Base-by-base conservation (phyloP, 2,113 vertebrate genomes). In the Empidonax alnorum region DNA sequence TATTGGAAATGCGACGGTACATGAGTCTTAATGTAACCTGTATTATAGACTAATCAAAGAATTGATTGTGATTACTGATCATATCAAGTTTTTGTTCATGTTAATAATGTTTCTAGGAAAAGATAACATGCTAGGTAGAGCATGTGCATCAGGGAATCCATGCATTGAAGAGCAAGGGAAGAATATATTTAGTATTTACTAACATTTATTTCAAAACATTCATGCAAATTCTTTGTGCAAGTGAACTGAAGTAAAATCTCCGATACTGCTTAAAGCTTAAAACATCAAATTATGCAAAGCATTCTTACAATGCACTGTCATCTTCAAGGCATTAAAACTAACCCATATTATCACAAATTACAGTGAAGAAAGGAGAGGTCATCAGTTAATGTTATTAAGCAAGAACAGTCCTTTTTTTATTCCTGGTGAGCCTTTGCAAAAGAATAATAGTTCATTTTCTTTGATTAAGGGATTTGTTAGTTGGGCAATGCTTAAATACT, bases 401-500 rank as follows among this genome's bases (percentile, higher is more conserved):
- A 63, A 84, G 75, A 92, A 78, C 35, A 78, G 53, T 21, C n/a
- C 23, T 76, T 39, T 90, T 79, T 85, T 75, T 67, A 44, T 78
- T 46, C 73, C 75, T 47, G 28, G 41, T 18, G 13, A 94, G 62
- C 46, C 62, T n/a, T 91, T 92, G n/a, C 50, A 81, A 68, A 85
- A 79, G 80, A 80, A 91, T 25, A 87, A 89, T 62, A 74, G 89
- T 77, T 37, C 46, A 39, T 87, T 80, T 91, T 69, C 74, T 94
- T 87, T 89, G 72, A 87, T 66, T 74, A 89, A 95, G 75, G 79
- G 49, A 90, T 92, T 81, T 77, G n/a, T 62, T 72, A 55, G 55
- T 6, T 67, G 39, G 55, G 55, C 46, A 89, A 65, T 58, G 42
- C 58, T 86, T 82, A 80, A 92, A 79, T 53, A 80, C 41, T 15